Conservation (phyloP, 2,888 invertebrate species). For the Slavum lentiscoides region DNA sequence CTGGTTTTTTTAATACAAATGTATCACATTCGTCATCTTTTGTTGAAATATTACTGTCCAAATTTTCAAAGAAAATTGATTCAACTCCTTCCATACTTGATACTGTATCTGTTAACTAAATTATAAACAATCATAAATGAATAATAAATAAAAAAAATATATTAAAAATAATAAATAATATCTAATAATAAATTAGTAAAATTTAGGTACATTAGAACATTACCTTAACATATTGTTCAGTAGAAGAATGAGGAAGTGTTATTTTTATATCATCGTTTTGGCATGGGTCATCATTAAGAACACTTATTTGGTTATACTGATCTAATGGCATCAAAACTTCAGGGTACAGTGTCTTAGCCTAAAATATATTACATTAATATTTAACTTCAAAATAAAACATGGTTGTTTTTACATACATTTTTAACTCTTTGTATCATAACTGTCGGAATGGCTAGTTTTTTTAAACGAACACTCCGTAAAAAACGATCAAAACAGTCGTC, state of each 20-base stretch:
- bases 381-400: background rate
- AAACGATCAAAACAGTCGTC: constrained; percentile 1
- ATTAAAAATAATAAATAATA: no score
- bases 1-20: constrained; percentile 9
- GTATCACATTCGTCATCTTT: constrained; percentile 2
- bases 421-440: background rate
- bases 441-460: background rate
- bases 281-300: background rate
- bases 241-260: no score
- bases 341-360: constrained; percentile 17
- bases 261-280: background rate
- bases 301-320: background rate
- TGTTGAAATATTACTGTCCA: background rate
- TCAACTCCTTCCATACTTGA: constrained; percentile 18
- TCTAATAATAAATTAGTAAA: constrained; percentile 2
- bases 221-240: constrained; percentile 3
- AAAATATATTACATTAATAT: background rate
- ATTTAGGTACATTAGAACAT: background rate
- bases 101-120: background rate
- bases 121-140: constrained; percentile 4
- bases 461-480: background rate
- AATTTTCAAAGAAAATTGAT: background rate
- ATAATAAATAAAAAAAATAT: no score
- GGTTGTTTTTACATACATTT: constrained; percentile 11
- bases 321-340: constrained; percentile 21